Base-by-base conservation (phyloP, 1,140 invertebrate genomes). In the Rhopalosiphum padi region DNA sequence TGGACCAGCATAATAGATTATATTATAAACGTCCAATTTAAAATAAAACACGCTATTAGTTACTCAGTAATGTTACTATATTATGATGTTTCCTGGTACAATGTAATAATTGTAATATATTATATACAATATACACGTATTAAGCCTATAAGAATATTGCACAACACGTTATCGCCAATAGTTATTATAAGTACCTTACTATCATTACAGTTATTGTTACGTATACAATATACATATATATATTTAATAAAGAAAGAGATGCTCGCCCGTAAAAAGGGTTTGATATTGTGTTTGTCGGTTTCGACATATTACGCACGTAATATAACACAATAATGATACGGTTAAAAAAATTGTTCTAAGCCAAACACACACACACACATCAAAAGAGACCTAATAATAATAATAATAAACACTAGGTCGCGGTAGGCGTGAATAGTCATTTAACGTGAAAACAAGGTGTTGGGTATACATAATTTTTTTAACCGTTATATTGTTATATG, bases 391-490 rank as follows among this genome's bases (percentile, higher is more conserved):
- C 48, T 88, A 83, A 83, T 41, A 82, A 83, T 83, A 82, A 83
- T 83, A 87, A 48, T 87, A 87, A 48, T 53, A 88, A 88, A 88
- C 87, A 88, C 46, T 53, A 48, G 87, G 87, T 46, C 43, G 41
- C 68, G 90, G 90, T 60, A 91, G 90, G 90, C 90, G 90, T 91
- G 90, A 91, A 77, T 77, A 91, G 90, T 77, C 90, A 82, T 91
- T 91, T 91, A 91, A 90, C 55, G 89, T 68, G 55, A 91, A 91
- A 91, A 91, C 90, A 91, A 91, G 90, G 90, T 91, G 90, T 91
- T 82, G 55, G 53, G 90, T 91, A 82, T 91, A 77, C 37, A 46
- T 91, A 91, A 91, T 91, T 82, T 91, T 91, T 68, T 77, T 91
- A 82, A 82, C 90, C 90, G 90, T 91, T 91, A 91, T 91, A 91